Conservation (phyloP, 64 coral and sea anemone genomes). For the Dendronephthya gigantea region DNA sequence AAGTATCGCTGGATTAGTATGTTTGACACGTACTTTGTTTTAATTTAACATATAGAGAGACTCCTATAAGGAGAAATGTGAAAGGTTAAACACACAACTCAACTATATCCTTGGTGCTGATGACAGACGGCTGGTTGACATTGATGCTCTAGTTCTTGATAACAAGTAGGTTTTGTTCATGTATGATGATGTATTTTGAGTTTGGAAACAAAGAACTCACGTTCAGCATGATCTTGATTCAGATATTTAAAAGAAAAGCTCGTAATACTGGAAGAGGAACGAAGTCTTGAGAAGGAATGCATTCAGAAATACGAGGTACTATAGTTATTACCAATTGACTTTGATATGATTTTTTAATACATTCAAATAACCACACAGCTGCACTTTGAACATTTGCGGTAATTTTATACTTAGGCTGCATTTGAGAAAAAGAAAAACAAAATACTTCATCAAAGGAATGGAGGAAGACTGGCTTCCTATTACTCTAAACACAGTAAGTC, state of each 20-base stretch:
- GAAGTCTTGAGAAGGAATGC: constrained; percentile 48
- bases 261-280: constrained; percentile 78
- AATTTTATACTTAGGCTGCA: not conserved
- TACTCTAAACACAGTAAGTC: not conserved
- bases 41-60: constrained; percentile 79
- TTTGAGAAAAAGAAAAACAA: not conserved
- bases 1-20: no score
- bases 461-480: not conserved
- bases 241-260: constrained; percentile 95
- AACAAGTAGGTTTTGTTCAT: constrained; percentile 50
- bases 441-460: not conserved
- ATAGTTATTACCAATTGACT: not conserved
- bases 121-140: constrained; percentile 76
- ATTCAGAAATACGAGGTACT: constrained; percentile 73
- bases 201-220: not conserved
- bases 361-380: no score
- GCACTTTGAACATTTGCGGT: not conserved
- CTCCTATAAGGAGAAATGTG: constrained; percentile 72
- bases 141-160: constrained; percentile 86
- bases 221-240: not conserved
- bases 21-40: no score
- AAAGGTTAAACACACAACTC: constrained; percentile 86
- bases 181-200: not conserved
- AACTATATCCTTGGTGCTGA: constrained; percentile 97
- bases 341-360: not conserved